Evolutionary conservation across 2,888 invertebrate genomes (phyloP).

Genomic region (Ypsolopha scabrella): DNA sequence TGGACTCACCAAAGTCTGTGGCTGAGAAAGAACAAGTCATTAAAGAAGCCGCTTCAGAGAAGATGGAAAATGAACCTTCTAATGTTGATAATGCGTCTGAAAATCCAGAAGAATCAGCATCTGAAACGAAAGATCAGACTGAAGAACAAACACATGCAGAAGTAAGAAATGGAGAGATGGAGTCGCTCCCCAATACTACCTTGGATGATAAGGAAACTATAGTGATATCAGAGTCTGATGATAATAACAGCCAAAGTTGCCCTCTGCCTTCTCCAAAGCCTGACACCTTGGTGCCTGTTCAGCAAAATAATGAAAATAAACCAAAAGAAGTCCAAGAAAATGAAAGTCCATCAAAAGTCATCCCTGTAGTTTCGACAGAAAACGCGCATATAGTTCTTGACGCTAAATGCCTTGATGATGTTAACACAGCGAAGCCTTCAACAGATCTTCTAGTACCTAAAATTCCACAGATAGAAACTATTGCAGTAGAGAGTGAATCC

Average conservation of each 20-base stretch:
- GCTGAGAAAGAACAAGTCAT: constrained; percentile 51
- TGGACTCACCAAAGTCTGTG: constrained; percentile 57
- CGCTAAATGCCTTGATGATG: constrained; percentile 44
- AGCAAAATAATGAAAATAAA: constrained; percentile 35
- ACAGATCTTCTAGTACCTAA: constrained; percentile 45
- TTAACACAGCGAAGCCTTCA: constrained; percentile 27
- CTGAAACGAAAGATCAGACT: constrained; percentile 18
- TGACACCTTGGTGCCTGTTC: constrained; percentile 31
- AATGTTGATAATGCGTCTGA: constrained; percentile 19
- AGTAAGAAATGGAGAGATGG: constrained; percentile 34
- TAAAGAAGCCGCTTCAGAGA: constrained; percentile 35
- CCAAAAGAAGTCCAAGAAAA: constrained; percentile 48
- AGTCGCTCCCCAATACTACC: constrained; percentile 33
- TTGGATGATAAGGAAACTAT: constrained; percentile 60
- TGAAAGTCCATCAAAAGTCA: constrained; percentile 51
- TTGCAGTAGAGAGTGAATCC: constrained; percentile 53
- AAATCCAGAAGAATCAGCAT: constrained; percentile 17
- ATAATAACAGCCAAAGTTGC: constrained; percentile 62
- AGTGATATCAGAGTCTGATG: constrained; percentile 60
- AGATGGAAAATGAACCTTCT: constrained; percentile 24
- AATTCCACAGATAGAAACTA: constrained; percentile 49
- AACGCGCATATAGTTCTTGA: constrained; percentile 57
- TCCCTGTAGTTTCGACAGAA: constrained; percentile 53
- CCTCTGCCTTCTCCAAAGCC: constrained; percentile 58
- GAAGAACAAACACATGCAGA: constrained; percentile 32